Evolutionary conservation across 2,888 invertebrate species (phyloP).

Genomic region (Lepidochrysops patricia): DNA sequence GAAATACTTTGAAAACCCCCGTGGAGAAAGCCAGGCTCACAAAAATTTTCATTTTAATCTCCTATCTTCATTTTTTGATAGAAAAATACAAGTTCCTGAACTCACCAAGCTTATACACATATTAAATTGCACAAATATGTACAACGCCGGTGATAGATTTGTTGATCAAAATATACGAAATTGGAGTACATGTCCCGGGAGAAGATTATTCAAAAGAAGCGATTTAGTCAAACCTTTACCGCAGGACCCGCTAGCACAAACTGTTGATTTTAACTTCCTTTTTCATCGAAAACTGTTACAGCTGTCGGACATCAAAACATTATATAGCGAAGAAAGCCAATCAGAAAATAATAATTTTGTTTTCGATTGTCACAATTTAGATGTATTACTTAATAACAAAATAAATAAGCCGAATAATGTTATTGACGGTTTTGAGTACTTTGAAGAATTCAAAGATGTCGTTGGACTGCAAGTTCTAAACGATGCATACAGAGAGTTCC

Average conservation of each 20-base stretch:
- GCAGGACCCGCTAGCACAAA: neutral
- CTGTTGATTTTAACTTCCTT: neutral
- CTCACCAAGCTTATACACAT: conserved; percentile 52
- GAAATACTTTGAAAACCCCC: conserved; percentile 33
- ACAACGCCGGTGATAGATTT: conserved; percentile 55
- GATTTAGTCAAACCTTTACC: conserved; percentile 49
- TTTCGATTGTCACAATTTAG: conserved; percentile 60
- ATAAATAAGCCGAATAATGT: conserved; percentile 31
- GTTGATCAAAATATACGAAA: neutral
- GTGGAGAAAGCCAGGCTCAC: conserved; percentile 47
- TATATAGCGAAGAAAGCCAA: conserved; percentile 24
- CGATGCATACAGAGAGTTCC: conserved; percentile 52
- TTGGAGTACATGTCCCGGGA: conserved; percentile 38
- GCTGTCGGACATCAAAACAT: neutral
- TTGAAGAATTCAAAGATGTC: conserved; percentile 52
- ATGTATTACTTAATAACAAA: conserved; percentile 35
- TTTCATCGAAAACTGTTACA: neutral
- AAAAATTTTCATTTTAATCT: conserved; percentile 57
- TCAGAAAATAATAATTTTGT: conserved; percentile 40
- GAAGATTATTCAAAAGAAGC: conserved; percentile 55
- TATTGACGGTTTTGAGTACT: conserved; percentile 57
- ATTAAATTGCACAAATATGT: conserved; percentile 55
- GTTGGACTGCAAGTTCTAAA: conserved; percentile 48
- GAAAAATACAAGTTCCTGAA: conserved; percentile 50
- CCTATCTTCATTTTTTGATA: conserved; percentile 53